A percentile compares a stretch with the other conserved stretches of the same genome.
phyloP scores from a whole-genome alignment of 1,140 invertebrate genomes.

The Druon quercuslanigerum region DNA sequence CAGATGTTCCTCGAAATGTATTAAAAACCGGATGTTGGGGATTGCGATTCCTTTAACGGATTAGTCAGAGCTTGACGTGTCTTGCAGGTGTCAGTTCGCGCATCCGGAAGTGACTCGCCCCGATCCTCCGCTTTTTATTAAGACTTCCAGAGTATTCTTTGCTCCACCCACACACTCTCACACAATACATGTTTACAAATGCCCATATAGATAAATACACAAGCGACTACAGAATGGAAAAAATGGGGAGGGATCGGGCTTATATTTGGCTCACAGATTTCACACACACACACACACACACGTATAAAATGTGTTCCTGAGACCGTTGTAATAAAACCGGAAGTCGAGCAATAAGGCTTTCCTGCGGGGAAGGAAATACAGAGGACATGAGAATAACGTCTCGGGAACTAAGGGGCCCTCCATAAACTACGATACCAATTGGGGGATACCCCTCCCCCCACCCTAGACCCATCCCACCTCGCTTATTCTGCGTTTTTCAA shows the following conservation, averaged over 20 bases:
- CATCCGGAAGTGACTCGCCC: slow-evolving; percentile 34
- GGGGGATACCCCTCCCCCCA: no score
- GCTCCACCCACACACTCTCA: not conserved
- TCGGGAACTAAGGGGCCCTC: not conserved
- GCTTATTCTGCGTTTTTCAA: no score
- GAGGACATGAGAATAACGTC: slow-evolving; percentile 27
- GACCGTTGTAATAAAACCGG: slow-evolving; percentile 44
- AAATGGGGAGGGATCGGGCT: not conserved
- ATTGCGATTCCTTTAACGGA: slow-evolving; percentile 33
- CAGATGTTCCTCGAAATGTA: not conserved
- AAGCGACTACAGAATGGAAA: not conserved
- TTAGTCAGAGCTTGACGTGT: slow-evolving; percentile 6
- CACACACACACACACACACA: slow-evolving; percentile 1
- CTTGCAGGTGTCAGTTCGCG: slow-evolving; percentile 22
- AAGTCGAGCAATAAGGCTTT: slow-evolving; percentile 55
- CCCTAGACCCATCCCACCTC: no score
- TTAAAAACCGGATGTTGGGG: slow-evolving; percentile 22
- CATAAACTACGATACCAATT: no score
- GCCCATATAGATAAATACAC: not conserved
- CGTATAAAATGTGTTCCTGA: not conserved
- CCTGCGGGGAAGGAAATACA: slow-evolving; percentile 41
- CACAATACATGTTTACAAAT: not conserved
- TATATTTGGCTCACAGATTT: not conserved
- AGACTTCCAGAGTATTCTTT: not conserved
- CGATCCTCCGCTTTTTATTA: slow-evolving; percentile 15